phyloP scores from a whole-genome alignment of 2,113 vertebrate genomes.

The Lethenteron reissneri region DNA sequence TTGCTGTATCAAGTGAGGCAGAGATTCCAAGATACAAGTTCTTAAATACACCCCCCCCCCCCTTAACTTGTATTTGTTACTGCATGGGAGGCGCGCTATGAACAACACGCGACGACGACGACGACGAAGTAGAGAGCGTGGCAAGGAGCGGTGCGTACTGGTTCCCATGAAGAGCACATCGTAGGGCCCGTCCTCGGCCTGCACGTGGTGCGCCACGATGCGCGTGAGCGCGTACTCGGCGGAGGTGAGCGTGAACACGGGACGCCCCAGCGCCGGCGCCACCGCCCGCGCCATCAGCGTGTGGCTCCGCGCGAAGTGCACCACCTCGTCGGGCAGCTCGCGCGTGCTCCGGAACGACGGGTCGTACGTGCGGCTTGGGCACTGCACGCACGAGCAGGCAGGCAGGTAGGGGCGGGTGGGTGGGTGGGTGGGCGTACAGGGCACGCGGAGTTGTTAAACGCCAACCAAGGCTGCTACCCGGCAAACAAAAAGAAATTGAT shows the following conservation, averaged over 20 bases:
- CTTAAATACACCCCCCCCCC: too few species aligned
- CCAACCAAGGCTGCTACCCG: not conserved
- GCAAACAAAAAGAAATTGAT: not conserved
- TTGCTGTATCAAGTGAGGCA: too few species aligned
- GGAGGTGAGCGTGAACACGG: slow-evolving; percentile 52
- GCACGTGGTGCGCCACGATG: slow-evolving; percentile 67
- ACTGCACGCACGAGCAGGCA: slow-evolving; percentile 23
- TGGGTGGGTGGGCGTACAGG: not conserved
- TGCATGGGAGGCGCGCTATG: too few species aligned
- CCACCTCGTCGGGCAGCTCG: slow-evolving; percentile 77
- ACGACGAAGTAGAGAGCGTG: too few species aligned
- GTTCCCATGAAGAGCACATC: slow-evolving; percentile 91
- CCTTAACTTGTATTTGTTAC: too few species aligned
- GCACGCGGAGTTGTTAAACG: not conserved
- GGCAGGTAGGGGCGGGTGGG: too few species aligned
- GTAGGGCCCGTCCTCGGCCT: slow-evolving; percentile 78
- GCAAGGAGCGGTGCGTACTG: slow-evolving; percentile 24
- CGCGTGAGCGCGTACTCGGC: slow-evolving; percentile 69
- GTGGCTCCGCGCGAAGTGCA: slow-evolving; percentile 66
- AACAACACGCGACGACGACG: too few species aligned
- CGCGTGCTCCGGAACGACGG: slow-evolving; percentile 66
- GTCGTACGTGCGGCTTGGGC: slow-evolving; percentile 84
- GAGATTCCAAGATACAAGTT: too few species aligned
- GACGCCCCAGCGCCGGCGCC: slow-evolving; percentile 37
- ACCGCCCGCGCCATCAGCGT: slow-evolving; percentile 57